phyloP scores from a whole-genome alignment of 1,140 invertebrate species.

The Bombus pyrosoma region DNA sequence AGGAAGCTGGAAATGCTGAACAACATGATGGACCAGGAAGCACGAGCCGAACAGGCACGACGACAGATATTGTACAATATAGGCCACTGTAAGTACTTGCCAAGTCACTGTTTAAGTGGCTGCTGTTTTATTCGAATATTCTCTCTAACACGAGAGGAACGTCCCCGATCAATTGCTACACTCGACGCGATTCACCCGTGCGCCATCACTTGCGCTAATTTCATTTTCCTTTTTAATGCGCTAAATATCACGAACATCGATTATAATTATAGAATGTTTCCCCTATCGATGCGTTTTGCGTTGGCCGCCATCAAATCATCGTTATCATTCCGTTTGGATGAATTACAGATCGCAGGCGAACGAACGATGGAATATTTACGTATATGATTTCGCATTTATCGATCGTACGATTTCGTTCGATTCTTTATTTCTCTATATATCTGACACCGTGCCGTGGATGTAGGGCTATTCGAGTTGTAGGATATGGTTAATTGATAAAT shows the following conservation, averaged over 20 bases:
- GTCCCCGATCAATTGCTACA: conserved; percentile 51
- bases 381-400: background rate
- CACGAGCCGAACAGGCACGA: conserved; percentile 85
- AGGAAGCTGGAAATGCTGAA: conserved; percentile 96
- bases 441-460: background rate
- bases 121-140: conserved; percentile 59
- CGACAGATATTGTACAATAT: conserved; percentile 86
- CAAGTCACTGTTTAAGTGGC: conserved; percentile 62
- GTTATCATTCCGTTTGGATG: background rate
- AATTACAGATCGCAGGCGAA: background rate
- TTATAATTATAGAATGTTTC: background rate
- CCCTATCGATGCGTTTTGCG: too few species aligned
- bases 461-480: background rate
- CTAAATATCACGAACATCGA: background rate
- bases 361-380: background rate
- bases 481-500: background rate
- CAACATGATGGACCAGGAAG: conserved; percentile 93
- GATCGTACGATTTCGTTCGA: background rate
- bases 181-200: background rate
- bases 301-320: background rate
- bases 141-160: conserved; percentile 35
- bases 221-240: conserved; percentile 4
- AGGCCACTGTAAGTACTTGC: conserved; percentile 86
- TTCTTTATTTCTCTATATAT: background rate
- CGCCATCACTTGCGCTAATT: conserved; percentile 28